Conservation (phyloP, 1,140 invertebrate species). For the Drosophila asahinai region DNA sequence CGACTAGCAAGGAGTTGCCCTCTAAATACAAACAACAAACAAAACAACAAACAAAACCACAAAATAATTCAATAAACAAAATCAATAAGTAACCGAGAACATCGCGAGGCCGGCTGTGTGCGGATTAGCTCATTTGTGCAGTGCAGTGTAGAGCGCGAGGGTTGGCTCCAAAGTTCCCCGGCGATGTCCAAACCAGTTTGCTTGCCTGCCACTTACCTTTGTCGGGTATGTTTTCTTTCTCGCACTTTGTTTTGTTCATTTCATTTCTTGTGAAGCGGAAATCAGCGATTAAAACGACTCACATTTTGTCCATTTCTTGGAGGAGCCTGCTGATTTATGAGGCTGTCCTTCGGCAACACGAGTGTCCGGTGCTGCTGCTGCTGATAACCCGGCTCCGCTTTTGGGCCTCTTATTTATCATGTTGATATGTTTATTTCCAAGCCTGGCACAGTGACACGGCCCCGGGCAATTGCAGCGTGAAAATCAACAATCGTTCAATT, state of each 20-base stretch:
- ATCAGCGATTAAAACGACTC: slow-evolving; percentile 75
- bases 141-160: slow-evolving; percentile 59
- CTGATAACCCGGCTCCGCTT: slow-evolving; percentile 62
- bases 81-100: slow-evolving; percentile 43
- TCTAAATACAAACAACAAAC: slow-evolving; percentile 63
- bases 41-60: slow-evolving; percentile 56
- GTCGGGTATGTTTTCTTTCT: not conserved
- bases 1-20: slow-evolving; percentile 56
- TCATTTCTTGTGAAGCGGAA: slow-evolving; percentile 74
- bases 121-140: slow-evolving; percentile 43
- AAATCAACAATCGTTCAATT: slow-evolving; percentile 74
- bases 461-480: slow-evolving; percentile 57
- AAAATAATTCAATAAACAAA: slow-evolving; percentile 68
- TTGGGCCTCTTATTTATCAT: slow-evolving; percentile 73
- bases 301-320: slow-evolving; percentile 43
- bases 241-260: slow-evolving; percentile 34
- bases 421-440: slow-evolving; percentile 77
- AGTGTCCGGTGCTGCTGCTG: slow-evolving; percentile 27
- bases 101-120: slow-evolving; percentile 9
- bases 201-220: not conserved
- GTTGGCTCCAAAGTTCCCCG: slow-evolving; percentile 28
- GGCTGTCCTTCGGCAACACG: slow-evolving; percentile 71
- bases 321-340: slow-evolving; percentile 68
- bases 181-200: slow-evolving; percentile 51
- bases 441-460: slow-evolving; percentile 66